Percentiles rank a stretch among this genome's conserved stretches.
These are phyloP conservation scores for Chaenogobius annularis DNA, from an alignment of 2,113 vertebrate species.

Conservation along the genomic window DNA sequence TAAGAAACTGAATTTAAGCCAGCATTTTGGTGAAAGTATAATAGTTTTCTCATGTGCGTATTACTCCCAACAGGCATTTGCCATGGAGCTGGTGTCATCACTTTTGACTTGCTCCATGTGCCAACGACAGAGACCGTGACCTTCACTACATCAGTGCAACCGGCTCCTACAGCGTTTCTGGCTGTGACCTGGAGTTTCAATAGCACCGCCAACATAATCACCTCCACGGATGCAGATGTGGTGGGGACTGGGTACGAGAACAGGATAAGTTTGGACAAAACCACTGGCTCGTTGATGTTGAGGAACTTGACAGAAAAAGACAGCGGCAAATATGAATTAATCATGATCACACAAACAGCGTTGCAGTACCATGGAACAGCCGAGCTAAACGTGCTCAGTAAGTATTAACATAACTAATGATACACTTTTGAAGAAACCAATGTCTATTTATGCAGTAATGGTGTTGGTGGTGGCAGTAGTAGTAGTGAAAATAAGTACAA, in stretches of 20 bases:
- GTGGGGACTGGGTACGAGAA: slow-evolving; percentile 28
- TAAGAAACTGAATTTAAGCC: background rate
- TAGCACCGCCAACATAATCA: slow-evolving; percentile 22
- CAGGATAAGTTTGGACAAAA: slow-evolving; percentile 32
- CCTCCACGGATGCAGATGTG: slow-evolving; percentile 10
- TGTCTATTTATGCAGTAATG: background rate
- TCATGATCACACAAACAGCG: slow-evolving; percentile 21
- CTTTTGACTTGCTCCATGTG: slow-evolving; percentile 17
- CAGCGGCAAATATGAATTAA: slow-evolving; percentile 37
- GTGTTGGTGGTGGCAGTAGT: background rate
- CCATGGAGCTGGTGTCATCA: slow-evolving; percentile 24
- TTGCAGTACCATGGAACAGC: slow-evolving; percentile 18
- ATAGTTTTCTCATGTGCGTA: background rate
- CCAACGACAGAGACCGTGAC: slow-evolving; percentile 19
- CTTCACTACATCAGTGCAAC: slow-evolving; percentile 33
- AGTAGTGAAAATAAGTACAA: background rate
- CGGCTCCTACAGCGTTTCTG: slow-evolving; percentile 16
- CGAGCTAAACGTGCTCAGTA: slow-evolving; percentile 22
- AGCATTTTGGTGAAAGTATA: background rate
- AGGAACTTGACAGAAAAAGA: slow-evolving; percentile 36
- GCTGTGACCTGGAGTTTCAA: slow-evolving; percentile 43
- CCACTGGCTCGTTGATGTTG: slow-evolving; percentile 35
- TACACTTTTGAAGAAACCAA: background rate
- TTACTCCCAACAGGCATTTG: slow-evolving; percentile 18
- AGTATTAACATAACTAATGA: background rate